These are phyloP conservation scores for Thumatha senex DNA, from an alignment of 2,888 invertebrate species.

Conservation along the genomic window DNA sequence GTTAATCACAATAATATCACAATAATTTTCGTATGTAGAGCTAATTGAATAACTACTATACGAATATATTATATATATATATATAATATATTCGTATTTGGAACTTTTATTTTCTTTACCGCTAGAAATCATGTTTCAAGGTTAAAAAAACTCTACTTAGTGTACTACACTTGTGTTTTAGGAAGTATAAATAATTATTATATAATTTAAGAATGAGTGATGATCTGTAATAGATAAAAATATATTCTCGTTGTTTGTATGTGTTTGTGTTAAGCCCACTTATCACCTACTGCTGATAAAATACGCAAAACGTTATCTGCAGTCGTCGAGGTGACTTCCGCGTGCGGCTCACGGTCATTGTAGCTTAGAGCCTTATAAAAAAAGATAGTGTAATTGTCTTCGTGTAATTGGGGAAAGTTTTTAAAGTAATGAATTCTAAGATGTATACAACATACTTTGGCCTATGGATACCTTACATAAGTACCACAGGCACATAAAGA, in stretches of 20 bases:
- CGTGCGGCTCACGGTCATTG: constrained; percentile 64
- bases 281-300: constrained; percentile 38
- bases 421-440: neutral
- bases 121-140: no score
- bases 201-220: constrained; percentile 1
- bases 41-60: neutral
- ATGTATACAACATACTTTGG: no score
- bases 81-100: no score
- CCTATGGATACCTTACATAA: no score
- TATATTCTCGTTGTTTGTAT: constrained; percentile 18
- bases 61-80: no score
- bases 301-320: constrained; percentile 56
- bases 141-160: no score
- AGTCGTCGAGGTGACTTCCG: constrained; percentile 71
- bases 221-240: constrained; percentile 4
- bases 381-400: constrained; percentile 11
- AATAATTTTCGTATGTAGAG: no score
- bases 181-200: neutral
- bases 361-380: constrained; percentile 42
- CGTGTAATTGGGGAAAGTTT: constrained; percentile 3
- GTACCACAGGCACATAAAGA: neutral
- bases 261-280: constrained; percentile 34
- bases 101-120: no score
- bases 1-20: neutral
- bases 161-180: neutral